Base-by-base conservation (phyloP, 1,140 invertebrate genomes). In the Charaxes varanes region DNA sequence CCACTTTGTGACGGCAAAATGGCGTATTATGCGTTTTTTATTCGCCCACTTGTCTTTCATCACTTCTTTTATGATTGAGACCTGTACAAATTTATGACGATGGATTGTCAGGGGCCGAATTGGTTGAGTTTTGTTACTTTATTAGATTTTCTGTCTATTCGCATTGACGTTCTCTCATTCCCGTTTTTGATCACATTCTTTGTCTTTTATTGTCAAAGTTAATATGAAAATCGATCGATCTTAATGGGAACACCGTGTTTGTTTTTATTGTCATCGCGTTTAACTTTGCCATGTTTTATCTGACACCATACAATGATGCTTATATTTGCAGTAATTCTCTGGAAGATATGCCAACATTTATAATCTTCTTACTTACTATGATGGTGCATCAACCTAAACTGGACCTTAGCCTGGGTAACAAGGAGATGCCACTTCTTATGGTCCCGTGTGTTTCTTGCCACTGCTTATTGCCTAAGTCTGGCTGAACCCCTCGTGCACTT, bases 1-100 rank as follows among this genome's bases (percentile, higher is more conserved):
- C 68, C 62, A 66, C 72, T 79, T 81, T 73, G 62, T 64, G 72
- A 74, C 60, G 66, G 63, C 60, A 67, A 76, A 78, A 76, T 79
- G 66, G 59, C 68, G 70, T 76, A 77, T 70, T 79, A 74, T 74
- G 64, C 62, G 47, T 74, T 79, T 76, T 82, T 79, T 62, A 67
- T 76, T 63, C 64, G 59, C 40, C 54, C 67, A 66, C 68, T 79
- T 77, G 68, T 81, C 71, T 73, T 68, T 74, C 77, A 67, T 60
- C 69, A 72, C 63, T 70, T 76, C 73, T 73, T 77, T 81, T 81
- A 63, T 78, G 71, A 79, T 77, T 67, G 74, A 72, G 61, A 55
- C 57, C 62, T 64, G 65, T 56, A 52, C 63, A 69, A 66, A 61
- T 76, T 71, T 73, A 68, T 69, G 65, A 71, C 70, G 65, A 74